Conservation (phyloP, 2,113 vertebrate genomes). For the Brachirus orientalis region DNA sequence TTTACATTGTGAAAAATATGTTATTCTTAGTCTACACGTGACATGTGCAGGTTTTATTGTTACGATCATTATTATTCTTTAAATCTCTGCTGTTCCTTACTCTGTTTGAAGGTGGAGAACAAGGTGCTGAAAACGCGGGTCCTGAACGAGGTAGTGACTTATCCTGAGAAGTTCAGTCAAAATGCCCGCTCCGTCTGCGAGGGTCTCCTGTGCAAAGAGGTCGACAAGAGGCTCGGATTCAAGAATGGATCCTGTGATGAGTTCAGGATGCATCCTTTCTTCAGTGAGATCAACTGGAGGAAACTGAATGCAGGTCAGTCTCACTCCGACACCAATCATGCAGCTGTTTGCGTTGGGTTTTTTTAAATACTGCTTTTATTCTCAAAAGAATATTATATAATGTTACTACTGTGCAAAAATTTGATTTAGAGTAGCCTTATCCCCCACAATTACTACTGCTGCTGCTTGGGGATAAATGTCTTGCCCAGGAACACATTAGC, state of each 20-base stretch:
- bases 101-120: slow-evolving; percentile 79
- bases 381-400: not conserved
- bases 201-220: slow-evolving; percentile 84
- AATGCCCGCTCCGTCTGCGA: slow-evolving; percentile 82
- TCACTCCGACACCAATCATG: not conserved
- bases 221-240: slow-evolving; percentile 84
- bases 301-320: slow-evolving; percentile 84
- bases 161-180: slow-evolving; percentile 83
- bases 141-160: slow-evolving; percentile 78
- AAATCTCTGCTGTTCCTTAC: not conserved
- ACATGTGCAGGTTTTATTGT: not conserved
- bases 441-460: too few relatives aligned
- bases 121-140: slow-evolving; percentile 85
- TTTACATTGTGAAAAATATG: too few relatives aligned
- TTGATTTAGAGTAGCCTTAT: too few relatives aligned
- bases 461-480: too few relatives aligned
- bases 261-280: slow-evolving; percentile 80
- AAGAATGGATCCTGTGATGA: slow-evolving; percentile 78
- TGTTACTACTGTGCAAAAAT: too few relatives aligned
- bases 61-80: too few relatives aligned
- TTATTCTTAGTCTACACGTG: not conserved
- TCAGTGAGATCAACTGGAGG: slow-evolving; percentile 85
- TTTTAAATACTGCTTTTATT: not conserved
- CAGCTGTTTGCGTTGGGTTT: too few relatives aligned
- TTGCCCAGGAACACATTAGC: too few relatives aligned